Conservation (phyloP, 2,888 invertebrate species). For the Caenorhabditis sinica region DNA sequence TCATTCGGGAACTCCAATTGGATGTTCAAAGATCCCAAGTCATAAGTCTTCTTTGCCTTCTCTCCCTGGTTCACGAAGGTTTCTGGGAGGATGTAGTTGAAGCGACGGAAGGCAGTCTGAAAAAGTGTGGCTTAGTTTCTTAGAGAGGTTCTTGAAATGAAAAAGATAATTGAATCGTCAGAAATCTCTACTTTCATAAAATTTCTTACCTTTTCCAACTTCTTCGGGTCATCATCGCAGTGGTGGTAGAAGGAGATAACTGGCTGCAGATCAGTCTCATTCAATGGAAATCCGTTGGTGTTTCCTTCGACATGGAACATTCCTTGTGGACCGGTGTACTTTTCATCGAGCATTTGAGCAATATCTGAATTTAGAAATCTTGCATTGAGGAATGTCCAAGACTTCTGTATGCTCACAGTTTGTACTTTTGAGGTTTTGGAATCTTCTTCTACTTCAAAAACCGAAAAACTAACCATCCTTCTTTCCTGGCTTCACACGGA, state of each 20-base stretch:
- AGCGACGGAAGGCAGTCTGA: constrained; percentile 74
- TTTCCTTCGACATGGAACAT: constrained; percentile 77
- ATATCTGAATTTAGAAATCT: constrained; percentile 57
- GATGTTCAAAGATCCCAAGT: constrained; percentile 74
- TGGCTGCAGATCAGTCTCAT: constrained; percentile 72
- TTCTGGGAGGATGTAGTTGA: constrained; percentile 70
- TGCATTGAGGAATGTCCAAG: too few relatives aligned
- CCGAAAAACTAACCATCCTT: constrained; percentile 61
- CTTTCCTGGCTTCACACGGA: constrained; percentile 72
- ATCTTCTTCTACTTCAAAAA: too few relatives aligned
- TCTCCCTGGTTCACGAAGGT: constrained; percentile 72
- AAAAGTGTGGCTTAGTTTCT: neutral
- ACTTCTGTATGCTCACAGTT: too few relatives aligned
- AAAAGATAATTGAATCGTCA: neutral
- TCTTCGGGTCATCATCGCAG: constrained; percentile 73
- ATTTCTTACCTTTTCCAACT: constrained; percentile 69
- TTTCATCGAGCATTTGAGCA: constrained; percentile 71
- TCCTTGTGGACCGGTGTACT: constrained; percentile 67
- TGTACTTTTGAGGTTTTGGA: too few relatives aligned
- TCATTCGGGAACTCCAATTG: constrained; percentile 75
- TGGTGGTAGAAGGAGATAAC: constrained; percentile 72
- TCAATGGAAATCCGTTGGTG: constrained; percentile 73
- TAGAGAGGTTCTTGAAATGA: neutral
- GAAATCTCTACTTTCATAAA: neutral
- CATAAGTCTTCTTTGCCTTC: constrained; percentile 74